phyloP scores from a whole-genome alignment of 2,113 vertebrate genomes.

The Neolamprologus ventralis region DNA sequence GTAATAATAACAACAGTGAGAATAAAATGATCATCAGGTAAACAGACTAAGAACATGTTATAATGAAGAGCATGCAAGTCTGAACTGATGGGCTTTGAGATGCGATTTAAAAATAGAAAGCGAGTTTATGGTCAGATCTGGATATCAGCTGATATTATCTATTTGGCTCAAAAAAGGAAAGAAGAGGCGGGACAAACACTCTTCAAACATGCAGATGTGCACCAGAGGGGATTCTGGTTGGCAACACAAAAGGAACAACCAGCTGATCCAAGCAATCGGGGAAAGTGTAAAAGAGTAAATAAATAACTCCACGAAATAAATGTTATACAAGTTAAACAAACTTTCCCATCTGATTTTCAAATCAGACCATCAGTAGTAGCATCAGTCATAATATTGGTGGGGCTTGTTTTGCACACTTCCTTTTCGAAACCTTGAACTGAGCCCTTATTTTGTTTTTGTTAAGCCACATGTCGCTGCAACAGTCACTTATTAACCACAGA shows the following conservation, averaged over 20 bases:
- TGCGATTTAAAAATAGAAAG: neutral
- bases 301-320: neutral
- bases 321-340: too few relatives aligned
- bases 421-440: rapidly evolving
- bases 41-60: neutral
- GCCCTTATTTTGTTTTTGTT: neutral
- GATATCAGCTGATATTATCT: neutral
- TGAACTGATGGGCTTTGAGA: neutral
- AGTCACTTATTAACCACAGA: neutral
- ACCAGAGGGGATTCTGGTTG: neutral
- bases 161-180: neutral
- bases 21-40: neutral
- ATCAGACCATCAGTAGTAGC: neutral
- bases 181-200: rapidly evolving
- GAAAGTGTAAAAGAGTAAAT: neutral
- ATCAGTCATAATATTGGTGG: neutral
- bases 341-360: neutral
- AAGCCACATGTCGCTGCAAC: neutral
- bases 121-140: neutral
- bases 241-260: neutral
- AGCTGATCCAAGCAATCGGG: neutral
- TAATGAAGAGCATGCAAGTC: neutral
- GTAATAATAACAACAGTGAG: neutral
- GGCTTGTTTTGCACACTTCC: rapidly evolving
- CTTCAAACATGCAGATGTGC: rapidly evolving